Evolutionary conservation across 2,888 invertebrate species (phyloP).

Genomic region (Lycaena phlaeas): DNA sequence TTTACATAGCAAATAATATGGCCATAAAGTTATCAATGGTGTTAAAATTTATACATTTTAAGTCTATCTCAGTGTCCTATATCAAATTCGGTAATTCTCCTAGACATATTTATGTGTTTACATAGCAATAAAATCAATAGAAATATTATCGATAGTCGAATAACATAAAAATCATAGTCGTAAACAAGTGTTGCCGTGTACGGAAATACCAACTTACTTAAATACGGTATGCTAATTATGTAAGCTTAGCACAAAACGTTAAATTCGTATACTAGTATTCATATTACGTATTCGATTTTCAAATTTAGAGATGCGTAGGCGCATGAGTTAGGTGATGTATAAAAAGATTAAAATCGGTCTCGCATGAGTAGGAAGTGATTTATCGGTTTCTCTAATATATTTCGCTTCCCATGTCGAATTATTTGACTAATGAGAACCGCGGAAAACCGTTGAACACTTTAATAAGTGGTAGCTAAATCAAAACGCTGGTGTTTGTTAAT

Average conservation of each 20-base stretch:
- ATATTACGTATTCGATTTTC: conserved; percentile 45
- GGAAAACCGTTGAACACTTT: conserved; percentile 31
- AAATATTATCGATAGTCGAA: conserved; percentile 42
- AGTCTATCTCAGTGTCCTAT: conserved; percentile 33
- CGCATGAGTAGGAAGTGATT: conserved; percentile 57
- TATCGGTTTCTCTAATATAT: conserved; percentile 49
- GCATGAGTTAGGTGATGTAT: conserved; percentile 51
- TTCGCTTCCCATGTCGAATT: conserved; percentile 41
- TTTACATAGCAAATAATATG: too few relatives aligned
- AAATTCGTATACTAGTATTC: conserved; percentile 34
- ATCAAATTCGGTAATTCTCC: conserved; percentile 38
- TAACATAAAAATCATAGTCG: conserved; percentile 39
- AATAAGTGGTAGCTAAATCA: conserved; percentile 37
- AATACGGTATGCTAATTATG: conserved; percentile 54
- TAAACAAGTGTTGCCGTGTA: conserved; percentile 54
- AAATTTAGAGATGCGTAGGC: conserved; percentile 57
- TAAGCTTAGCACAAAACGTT: conserved; percentile 26
- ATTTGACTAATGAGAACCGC: conserved; percentile 48
- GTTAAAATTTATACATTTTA: too few relatives aligned
- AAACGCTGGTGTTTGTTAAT: conserved; percentile 43
- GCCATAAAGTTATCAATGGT: too few relatives aligned
- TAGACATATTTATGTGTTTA: conserved; percentile 47
- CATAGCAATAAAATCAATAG: conserved; percentile 44
- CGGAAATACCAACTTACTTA: conserved; percentile 42
- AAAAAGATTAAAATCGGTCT: conserved; percentile 59